These are phyloP conservation scores for Drosophila pseudoobscura DNA, from an alignment of 1,140 invertebrate genomes.

Conservation along the genomic window DNA sequence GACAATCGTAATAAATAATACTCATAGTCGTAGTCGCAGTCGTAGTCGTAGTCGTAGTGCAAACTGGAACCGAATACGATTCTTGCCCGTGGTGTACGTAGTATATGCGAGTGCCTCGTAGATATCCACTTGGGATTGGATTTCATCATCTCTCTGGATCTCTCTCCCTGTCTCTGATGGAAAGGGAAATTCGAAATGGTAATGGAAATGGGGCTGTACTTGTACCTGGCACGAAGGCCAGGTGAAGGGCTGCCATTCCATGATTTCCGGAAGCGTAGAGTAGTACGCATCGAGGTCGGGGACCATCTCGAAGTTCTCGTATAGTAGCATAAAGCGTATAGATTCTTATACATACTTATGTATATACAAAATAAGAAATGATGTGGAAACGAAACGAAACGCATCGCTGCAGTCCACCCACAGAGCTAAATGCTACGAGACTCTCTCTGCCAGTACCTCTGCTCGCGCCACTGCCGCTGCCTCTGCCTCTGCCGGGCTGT, in stretches of 20 bases:
- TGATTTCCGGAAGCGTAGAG: constrained; percentile 56
- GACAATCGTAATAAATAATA: constrained; percentile 29
- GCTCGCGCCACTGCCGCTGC: no score
- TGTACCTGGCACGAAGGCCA: constrained; percentile 36
- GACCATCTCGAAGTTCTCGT: no score
- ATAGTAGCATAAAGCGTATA: background rate
- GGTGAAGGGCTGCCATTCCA: constrained; percentile 36
- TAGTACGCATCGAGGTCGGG: constrained; percentile 23
- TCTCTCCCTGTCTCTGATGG: background rate
- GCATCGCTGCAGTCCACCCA: no score
- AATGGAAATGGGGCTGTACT: constrained; percentile 3
- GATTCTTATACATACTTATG: background rate
- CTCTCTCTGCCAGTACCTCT: no score
- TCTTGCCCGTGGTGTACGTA: no score
- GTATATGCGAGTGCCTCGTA: background rate
- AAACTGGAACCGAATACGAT: constrained; percentile 28
- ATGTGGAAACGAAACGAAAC: no score
- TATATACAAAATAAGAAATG: no score
- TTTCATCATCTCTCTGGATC: constrained; percentile 12
- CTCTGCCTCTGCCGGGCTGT: constrained; percentile 1
- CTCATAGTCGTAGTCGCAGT: no score
- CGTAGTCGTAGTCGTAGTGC: no score
- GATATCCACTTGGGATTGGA: constrained; percentile 10
- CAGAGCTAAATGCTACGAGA: no score
- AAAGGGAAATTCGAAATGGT: constrained; percentile 7